A percentile compares a stretch with the other conserved stretches of the same genome.
Evolutionary conservation across 2,888 invertebrate species (phyloP).

Genomic region (Phasia obesa): DNA sequence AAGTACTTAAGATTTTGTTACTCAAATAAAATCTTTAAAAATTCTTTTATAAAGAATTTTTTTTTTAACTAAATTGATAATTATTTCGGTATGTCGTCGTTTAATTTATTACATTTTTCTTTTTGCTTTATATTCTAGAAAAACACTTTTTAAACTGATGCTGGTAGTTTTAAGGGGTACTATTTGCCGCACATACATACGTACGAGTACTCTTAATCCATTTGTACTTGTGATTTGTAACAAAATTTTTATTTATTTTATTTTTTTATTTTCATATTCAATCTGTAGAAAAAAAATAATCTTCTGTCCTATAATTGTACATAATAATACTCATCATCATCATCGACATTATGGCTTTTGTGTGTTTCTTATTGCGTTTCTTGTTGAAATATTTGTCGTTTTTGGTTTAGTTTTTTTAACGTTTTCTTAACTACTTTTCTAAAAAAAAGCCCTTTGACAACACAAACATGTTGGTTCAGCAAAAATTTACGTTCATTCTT

Average conservation of each 20-base stretch:
- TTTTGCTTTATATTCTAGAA: conserved; percentile 16
- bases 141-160: too few relatives aligned
- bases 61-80: conserved; percentile 44
- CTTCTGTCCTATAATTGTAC: conserved; percentile 53
- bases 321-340: conserved; percentile 50
- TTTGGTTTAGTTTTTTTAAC: conserved; percentile 13
- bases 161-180: not conserved
- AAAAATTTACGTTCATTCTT: conserved; percentile 18
- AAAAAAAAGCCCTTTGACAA: conserved; percentile 50
- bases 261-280: conserved; percentile 5
- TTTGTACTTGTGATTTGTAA: conserved; percentile 19
- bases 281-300: conserved; percentile 15
- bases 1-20: not conserved
- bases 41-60: not conserved
- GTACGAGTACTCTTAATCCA: not conserved
- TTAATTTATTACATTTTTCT: conserved; percentile 29
- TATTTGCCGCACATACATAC: conserved; percentile 18
- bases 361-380: conserved; percentile 3
- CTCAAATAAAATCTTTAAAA: conserved; percentile 22
- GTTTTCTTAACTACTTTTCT: conserved; percentile 42
- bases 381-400: conserved; percentile 12
- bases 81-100: conserved; percentile 39
- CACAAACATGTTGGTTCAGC: conserved; percentile 53
- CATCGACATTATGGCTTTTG: conserved; percentile 12
- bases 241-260: not conserved